Conservation (phyloP, 2,888 invertebrate species). For the Andrena flavipes region DNA sequence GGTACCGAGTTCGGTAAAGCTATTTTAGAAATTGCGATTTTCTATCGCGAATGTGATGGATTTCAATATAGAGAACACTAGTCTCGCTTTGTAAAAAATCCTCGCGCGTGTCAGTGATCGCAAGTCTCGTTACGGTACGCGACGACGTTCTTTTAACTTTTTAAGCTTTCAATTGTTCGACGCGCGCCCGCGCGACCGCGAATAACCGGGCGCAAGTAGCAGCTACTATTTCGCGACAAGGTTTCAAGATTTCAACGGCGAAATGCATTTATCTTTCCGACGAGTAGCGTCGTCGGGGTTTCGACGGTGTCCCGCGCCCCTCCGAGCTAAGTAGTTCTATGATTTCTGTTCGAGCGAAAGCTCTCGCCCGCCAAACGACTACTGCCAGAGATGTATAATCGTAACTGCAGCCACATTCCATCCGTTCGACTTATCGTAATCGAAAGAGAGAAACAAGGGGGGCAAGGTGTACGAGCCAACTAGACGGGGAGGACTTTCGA, state of each 20-base stretch:
- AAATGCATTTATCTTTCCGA: not conserved
- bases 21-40: too few species aligned
- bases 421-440: conserved; percentile 68
- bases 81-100: not conserved
- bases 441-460: conserved; percentile 30
- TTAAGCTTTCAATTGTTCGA: conserved; percentile 20
- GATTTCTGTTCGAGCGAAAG: conserved; percentile 58
- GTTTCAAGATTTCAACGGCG: not conserved
- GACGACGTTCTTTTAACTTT: conserved; percentile 25
- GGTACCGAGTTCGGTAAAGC: not conserved
- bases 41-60: not conserved
- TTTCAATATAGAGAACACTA: too few species aligned
- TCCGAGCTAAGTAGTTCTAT: conserved; percentile 40
- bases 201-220: not conserved
- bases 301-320: not conserved
- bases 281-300: conserved; percentile 9
- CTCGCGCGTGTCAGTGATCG: not conserved
- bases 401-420: conserved; percentile 71
- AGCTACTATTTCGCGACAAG: not conserved
- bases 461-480: conserved; percentile 35
- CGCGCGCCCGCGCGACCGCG: conserved; percentile 4
- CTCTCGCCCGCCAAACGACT: conserved; percentile 55
- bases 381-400: conserved; percentile 62
- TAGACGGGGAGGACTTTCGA: conserved; percentile 25
- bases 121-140: conserved; percentile 1